These are phyloP conservation scores for Drosophila parvula DNA, from an alignment of 1,140 invertebrate genomes.

Conservation along the genomic window DNA sequence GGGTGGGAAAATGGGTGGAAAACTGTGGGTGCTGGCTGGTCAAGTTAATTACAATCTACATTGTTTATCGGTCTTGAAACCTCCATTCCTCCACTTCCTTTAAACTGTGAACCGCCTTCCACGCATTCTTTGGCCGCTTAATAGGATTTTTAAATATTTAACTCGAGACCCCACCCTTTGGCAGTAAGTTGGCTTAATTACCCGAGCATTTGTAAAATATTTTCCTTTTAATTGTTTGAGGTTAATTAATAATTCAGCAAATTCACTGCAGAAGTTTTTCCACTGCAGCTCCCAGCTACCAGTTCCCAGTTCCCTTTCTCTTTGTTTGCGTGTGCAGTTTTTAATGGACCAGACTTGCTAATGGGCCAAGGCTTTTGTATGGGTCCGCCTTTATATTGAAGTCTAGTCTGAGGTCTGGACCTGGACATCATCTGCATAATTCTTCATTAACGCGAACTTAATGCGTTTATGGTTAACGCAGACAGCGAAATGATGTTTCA, in stretches of 20 bases:
- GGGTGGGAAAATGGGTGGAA: neutral
- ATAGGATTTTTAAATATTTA: slow-evolving; percentile 63
- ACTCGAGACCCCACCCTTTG: slow-evolving; percentile 12
- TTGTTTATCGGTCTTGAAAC: slow-evolving; percentile 67
- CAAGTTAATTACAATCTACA: slow-evolving; percentile 80
- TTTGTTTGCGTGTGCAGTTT: slow-evolving; percentile 56
- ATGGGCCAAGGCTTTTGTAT: slow-evolving; percentile 67
- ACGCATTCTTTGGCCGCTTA: slow-evolving; percentile 43
- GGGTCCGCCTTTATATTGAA: slow-evolving; percentile 46
- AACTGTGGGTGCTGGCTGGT: slow-evolving; percentile 27
- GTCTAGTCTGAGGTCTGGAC: slow-evolving; percentile 62
- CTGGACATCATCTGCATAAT: slow-evolving; percentile 61
- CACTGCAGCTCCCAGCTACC: slow-evolving; percentile 25
- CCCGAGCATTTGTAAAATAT: slow-evolving; percentile 55
- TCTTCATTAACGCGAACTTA: slow-evolving; percentile 74
- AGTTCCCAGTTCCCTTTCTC: slow-evolving; percentile 1
- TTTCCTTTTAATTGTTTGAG: slow-evolving; percentile 77
- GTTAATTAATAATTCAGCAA: slow-evolving; percentile 78
- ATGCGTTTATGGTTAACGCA: slow-evolving; percentile 70
- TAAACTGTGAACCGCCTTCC: neutral
- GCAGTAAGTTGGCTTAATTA: slow-evolving; percentile 51
- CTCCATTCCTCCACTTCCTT: slow-evolving; percentile 2
- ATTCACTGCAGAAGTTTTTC: slow-evolving; percentile 71
- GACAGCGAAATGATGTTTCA: slow-evolving; percentile 71
- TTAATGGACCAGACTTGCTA: slow-evolving; percentile 77